Evolutionary conservation across 2,797 vertebrate genomes (phyloP).

Genomic region (Coilia nasus): DNA sequence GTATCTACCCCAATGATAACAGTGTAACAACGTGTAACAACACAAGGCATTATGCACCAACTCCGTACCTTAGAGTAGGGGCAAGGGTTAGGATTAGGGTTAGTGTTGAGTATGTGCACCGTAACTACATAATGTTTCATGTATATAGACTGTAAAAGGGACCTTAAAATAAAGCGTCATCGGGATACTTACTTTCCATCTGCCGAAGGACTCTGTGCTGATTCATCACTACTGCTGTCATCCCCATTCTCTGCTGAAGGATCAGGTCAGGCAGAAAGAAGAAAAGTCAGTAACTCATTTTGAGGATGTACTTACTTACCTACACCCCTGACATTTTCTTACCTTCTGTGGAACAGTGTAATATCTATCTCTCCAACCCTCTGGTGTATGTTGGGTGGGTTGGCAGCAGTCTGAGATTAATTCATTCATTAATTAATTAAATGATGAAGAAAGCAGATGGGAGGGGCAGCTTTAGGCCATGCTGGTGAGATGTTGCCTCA

Average conservation of each 20-base stretch:
- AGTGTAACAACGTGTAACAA: too few species aligned
- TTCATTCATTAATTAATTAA: conserved; percentile 39
- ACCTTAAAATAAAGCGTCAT: too few species aligned
- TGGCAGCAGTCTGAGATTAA: conserved; percentile 44
- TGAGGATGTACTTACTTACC: not conserved
- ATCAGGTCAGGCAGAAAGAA: conserved; percentile 41
- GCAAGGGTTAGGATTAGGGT: too few species aligned
- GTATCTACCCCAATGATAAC: too few species aligned
- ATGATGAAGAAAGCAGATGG: conserved; percentile 63
- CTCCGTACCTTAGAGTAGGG: too few species aligned
- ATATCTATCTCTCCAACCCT: not conserved
- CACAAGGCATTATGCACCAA: too few species aligned
- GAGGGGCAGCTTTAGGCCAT: conserved; percentile 23
- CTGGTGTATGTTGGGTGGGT: not conserved
- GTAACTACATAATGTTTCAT: too few species aligned
- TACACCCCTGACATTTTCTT: not conserved
- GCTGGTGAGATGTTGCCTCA: conserved; percentile 53
- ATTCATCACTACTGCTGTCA: conserved; percentile 95
- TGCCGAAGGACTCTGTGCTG: conserved; percentile 87
- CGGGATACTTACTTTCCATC: conserved; percentile 84
- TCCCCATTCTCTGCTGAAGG: conserved; percentile 85
- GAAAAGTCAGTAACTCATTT: conserved; percentile 4
- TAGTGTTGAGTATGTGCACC: too few species aligned
- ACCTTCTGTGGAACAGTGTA: not conserved
- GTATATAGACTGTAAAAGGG: too few species aligned